Evolutionary conservation across 2,888 invertebrate species (phyloP).

Genomic region (Branchellion lobata): DNA sequence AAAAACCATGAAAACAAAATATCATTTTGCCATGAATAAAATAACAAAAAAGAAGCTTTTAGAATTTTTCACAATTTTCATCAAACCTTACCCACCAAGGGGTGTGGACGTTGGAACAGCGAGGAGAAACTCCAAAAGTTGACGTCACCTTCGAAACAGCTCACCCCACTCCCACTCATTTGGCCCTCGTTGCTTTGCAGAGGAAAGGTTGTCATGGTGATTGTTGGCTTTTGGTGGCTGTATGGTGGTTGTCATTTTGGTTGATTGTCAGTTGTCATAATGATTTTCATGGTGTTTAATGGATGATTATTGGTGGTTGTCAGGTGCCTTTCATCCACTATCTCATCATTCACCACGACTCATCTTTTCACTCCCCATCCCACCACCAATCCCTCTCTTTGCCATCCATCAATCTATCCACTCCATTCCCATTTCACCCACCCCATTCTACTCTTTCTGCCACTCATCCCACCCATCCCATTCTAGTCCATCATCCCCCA

Average conservation of each 20-base stretch:
- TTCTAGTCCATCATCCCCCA: no score
- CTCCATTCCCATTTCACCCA: no score
- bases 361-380: no score
- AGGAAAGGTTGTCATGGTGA: conserved; percentile 63
- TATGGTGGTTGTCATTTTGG: background rate
- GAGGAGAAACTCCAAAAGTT: conserved; percentile 77
- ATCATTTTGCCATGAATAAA: conserved; percentile 1
- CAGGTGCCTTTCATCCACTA: no score
- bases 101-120: conserved; percentile 91
- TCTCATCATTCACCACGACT: no score
- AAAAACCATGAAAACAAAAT: background rate
- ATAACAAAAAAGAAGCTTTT: background rate
- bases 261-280: no score
- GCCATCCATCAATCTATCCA: no score
- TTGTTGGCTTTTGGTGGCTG: background rate
- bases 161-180: conserved; percentile 86
- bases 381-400: no score
- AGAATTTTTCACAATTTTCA: background rate
- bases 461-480: no score
- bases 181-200: conserved; percentile 81
- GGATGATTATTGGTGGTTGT: no score
- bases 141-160: conserved; percentile 87
- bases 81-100: conserved; percentile 61
- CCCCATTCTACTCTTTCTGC: no score
- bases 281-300: no score